A percentile compares a stretch with the other conserved stretches of the same genome.
Conservation (phyloP, 2,888 invertebrate species). For the Sminthurides aquaticus region DNA sequence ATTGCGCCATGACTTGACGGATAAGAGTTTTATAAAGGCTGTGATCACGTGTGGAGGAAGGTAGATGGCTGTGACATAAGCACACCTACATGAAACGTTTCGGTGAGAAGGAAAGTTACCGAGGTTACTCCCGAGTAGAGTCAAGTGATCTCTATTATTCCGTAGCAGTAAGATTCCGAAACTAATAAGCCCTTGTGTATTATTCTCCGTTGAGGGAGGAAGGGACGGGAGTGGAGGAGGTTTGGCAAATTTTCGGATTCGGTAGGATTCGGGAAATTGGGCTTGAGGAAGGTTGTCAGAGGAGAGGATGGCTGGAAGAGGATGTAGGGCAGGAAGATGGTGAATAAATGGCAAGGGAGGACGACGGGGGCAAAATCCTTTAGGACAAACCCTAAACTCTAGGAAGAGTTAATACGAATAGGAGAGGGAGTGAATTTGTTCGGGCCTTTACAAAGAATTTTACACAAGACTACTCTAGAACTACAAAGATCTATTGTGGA, state of each 20-base stretch:
- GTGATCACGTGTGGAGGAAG: no score
- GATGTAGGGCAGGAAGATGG: slow-evolving; percentile 4
- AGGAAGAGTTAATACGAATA: background rate
- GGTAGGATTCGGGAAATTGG: background rate
- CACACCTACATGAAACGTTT: background rate
- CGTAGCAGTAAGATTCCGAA: no score
- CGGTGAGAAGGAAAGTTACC: no score
- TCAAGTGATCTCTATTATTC: no score
- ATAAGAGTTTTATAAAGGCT: no score
- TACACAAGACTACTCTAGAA: no score
- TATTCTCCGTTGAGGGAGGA: background rate
- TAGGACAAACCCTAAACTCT: background rate
- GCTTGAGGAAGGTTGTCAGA: background rate
- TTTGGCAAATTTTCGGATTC: background rate
- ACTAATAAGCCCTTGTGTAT: no score
- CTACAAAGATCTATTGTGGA: no score
- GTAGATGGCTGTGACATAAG: background rate
- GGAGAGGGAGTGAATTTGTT: no score
- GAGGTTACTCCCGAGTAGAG: no score
- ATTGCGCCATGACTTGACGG: no score
- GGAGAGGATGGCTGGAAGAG: background rate
- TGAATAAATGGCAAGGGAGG: background rate
- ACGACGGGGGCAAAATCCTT: background rate
- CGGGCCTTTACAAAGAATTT: no score
- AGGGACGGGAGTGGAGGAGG: background rate